Percentiles rank a stretch among this genome's conserved stretches.
These are phyloP conservation scores for Ciconia nigra DNA, from an alignment of 2,797 vertebrate species.

Conservation along the genomic window DNA sequence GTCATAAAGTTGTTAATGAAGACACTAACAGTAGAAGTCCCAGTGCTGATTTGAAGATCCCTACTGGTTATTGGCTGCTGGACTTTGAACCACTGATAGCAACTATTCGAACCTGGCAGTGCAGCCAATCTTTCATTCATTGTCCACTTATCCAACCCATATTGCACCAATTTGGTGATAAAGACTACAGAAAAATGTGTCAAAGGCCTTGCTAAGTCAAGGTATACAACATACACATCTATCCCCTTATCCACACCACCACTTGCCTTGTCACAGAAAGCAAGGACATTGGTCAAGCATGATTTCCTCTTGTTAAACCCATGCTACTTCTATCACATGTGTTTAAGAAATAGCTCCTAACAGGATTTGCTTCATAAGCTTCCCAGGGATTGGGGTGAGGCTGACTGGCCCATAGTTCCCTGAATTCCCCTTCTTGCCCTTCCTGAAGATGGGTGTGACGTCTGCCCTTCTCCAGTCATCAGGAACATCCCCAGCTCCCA, in stretches of 20 bases:
- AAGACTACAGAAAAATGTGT: background rate
- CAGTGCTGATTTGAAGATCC: background rate
- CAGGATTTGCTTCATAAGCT: background rate
- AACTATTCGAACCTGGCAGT: background rate
- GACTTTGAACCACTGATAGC: background rate
- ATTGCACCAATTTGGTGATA: background rate
- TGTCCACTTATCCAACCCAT: background rate
- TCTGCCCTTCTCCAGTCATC: background rate
- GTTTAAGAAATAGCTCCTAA: background rate
- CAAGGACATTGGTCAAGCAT: background rate
- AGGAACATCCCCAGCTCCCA: background rate
- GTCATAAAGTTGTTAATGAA: background rate
- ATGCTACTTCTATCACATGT: fast-evolving
- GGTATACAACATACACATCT: background rate
- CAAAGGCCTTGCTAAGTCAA: background rate
- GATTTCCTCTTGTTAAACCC: background rate
- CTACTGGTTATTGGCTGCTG: background rate
- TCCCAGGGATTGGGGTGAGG: background rate
- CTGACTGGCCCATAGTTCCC: fast-evolving
- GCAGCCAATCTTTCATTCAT: background rate
- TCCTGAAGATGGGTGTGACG: background rate
- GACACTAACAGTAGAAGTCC: background rate
- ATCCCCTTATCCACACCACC: background rate
- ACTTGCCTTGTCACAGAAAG: background rate
- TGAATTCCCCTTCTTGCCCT: background rate